Conservation (phyloP, 2,113 vertebrate species). For the Sterrhoptilus dennistouni region DNA sequence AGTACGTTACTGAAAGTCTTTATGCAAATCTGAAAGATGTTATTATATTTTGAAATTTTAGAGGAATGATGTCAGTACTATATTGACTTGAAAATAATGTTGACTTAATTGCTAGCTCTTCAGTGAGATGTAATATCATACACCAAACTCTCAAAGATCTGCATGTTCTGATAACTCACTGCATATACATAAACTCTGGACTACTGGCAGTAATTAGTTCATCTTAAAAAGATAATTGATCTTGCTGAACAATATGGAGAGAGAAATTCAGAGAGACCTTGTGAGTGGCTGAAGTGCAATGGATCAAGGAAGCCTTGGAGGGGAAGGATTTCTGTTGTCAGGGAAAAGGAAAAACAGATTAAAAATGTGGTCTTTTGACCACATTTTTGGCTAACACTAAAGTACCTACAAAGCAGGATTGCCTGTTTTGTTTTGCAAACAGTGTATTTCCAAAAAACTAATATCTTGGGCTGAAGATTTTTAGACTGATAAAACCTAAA, state of each 20-base stretch:
- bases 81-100: neutral
- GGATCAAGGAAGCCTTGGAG: neutral
- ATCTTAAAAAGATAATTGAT: neutral
- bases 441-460: neutral
- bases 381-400: neutral
- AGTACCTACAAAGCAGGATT: neutral
- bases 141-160: neutral
- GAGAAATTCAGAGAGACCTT: neutral
- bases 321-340: neutral
- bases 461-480: neutral
- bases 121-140: neutral
- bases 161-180: neutral
- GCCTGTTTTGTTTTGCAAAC: neutral
- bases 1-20: neutral
- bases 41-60: neutral
- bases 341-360: neutral
- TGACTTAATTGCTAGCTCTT: neutral
- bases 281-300: neutral
- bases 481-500: neutral
- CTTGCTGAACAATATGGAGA: neutral
- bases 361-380: neutral
- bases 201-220: neutral
- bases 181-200: neutral
- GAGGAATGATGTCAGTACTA: neutral
- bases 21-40: neutral